Conservation (phyloP, 2,797 vertebrate genomes). For the Clarias platycephalus region DNA sequence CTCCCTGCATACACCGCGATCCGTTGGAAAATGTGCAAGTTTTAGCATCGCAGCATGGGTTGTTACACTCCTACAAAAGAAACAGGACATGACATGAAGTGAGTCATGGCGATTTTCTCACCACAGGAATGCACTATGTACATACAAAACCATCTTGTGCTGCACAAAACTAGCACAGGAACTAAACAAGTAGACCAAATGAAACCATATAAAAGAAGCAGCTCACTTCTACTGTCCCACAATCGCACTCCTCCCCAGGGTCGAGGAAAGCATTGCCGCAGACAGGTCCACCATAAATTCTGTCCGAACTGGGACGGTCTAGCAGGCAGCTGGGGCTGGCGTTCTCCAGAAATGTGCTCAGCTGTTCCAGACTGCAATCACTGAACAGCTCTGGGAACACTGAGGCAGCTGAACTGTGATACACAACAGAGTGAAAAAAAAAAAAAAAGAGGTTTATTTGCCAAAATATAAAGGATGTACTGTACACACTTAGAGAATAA, state of each 20-base stretch:
- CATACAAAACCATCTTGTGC: too few species aligned
- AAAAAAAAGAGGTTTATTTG: neutral
- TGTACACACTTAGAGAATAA: neutral
- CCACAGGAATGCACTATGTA: constrained; percentile 2
- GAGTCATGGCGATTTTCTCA: constrained; percentile 19
- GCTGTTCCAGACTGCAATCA: constrained; percentile 78
- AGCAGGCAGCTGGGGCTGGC: constrained; percentile 75
- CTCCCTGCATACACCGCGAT: constrained; percentile 78
- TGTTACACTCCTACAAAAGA: constrained; percentile 76
- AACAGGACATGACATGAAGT: constrained; percentile 14
- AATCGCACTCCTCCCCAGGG: constrained; percentile 88
- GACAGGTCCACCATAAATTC: constrained; percentile 69
- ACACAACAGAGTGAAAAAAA: constrained; percentile 1
- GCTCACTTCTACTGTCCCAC: constrained; percentile 77
- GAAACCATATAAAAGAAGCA: neutral
- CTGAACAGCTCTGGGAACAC: constrained; percentile 84
- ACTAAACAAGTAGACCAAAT: neutral
- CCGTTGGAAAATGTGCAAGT: constrained; percentile 80
- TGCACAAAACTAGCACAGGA: neutral
- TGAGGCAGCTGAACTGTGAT: constrained; percentile 61
- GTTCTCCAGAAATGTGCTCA: constrained; percentile 76
- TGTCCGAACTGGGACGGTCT: constrained; percentile 64
- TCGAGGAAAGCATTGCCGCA: constrained; percentile 88
- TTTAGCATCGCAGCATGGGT: constrained; percentile 84
- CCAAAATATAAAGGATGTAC: neutral